Evolutionary conservation across 2,888 invertebrate species (phyloP).

Genomic region (Xestia ashworthii): DNA sequence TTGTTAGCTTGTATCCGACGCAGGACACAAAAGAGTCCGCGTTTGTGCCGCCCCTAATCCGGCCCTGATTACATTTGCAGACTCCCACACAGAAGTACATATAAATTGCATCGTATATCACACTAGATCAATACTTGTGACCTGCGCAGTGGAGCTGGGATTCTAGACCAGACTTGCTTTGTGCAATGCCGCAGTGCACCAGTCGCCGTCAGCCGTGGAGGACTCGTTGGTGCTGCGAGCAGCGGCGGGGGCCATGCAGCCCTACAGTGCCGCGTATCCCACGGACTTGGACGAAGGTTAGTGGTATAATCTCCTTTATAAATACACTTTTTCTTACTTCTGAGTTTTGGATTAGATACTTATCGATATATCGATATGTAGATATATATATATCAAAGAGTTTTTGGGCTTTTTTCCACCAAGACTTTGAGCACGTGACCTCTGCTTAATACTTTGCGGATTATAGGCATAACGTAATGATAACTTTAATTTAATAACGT

Average conservation of each 20-base stretch:
- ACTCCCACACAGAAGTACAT: background rate
- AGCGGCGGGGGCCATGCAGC: conserved; percentile 3
- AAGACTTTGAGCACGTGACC: background rate
- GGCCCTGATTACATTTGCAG: background rate
- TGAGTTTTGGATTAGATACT: background rate
- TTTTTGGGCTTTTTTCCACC: background rate
- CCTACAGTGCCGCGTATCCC: conserved; percentile 6
- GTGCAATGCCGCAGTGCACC: conserved; percentile 16
- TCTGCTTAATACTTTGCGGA: background rate
- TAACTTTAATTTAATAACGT: background rate
- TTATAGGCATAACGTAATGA: background rate
- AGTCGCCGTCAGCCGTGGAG: background rate
- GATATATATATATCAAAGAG: too few relatives aligned
- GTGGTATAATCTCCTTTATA: background rate
- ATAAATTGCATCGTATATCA: background rate
- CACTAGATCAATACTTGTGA: conserved; percentile 11
- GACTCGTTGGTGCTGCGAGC: conserved; percentile 2
- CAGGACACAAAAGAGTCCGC: too few relatives aligned
- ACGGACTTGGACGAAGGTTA: conserved; percentile 18
- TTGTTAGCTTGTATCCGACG: too few relatives aligned
- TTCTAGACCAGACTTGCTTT: conserved; percentile 13
- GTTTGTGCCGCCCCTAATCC: background rate
- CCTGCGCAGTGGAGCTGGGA: conserved; percentile 17
- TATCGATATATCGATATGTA: too few relatives aligned
- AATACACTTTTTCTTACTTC: background rate